A percentile compares a stretch with the other conserved stretches of the same genome.
phyloP scores from a whole-genome alignment of 2,113 vertebrate species.

The Loxodonta africana region DNA sequence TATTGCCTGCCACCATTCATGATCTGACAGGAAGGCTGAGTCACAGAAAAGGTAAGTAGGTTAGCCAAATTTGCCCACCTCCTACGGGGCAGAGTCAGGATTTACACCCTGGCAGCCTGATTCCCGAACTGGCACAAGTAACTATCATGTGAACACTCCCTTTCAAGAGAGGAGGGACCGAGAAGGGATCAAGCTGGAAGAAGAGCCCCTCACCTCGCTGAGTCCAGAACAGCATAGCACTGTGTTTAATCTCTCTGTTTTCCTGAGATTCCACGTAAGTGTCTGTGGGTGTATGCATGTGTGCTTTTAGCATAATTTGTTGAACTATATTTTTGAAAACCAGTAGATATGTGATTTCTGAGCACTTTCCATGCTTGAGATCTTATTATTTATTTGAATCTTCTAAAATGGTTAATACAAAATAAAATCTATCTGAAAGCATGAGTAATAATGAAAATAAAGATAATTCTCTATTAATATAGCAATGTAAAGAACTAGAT shows the following conservation, averaged over 20 bases:
- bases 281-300: not conserved
- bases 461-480: not conserved
- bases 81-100: not conserved
- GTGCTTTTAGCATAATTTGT: not conserved
- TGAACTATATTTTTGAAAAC: not conserved
- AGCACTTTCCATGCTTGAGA: not conserved
- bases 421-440: constrained; percentile 1
- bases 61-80: not conserved
- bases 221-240: too few species aligned
- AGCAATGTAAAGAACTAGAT: not conserved
- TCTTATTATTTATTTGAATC: not conserved
- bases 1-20: too few species aligned
- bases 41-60: not conserved
- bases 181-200: not conserved
- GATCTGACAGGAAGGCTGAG: not conserved
- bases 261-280: not conserved
- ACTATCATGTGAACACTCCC: accelerated
- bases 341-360: not conserved
- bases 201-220: not conserved
- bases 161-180: not conserved
- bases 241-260: not conserved
- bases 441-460: constrained; percentile 16
- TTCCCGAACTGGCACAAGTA: not conserved
- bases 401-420: not conserved
- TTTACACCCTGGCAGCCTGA: not conserved